Evolutionary conservation across 1,140 invertebrate genomes (phyloP).

Genomic region (Sitodiplosis mosellana): DNA sequence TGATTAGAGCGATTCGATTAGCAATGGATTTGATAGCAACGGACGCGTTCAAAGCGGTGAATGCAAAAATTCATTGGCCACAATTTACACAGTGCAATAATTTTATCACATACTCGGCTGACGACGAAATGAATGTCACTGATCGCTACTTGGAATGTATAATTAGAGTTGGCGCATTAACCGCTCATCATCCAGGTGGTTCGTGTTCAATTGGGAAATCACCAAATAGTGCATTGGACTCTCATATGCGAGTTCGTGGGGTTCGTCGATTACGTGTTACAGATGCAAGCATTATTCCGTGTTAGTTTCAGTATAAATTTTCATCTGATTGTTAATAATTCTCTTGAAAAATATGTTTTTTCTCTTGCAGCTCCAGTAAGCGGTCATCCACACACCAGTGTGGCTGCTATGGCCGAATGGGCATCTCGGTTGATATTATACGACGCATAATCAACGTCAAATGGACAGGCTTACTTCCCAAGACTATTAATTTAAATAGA

Average conservation of each 20-base stretch:
- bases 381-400: conserved; percentile 45
- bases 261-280: conserved; percentile 40
- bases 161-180: conserved; percentile 38
- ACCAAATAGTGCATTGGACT: conserved; percentile 5
- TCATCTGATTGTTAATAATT: too few relatives aligned
- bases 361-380: conserved; percentile 31
- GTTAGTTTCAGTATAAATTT: too few relatives aligned
- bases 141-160: conserved; percentile 44
- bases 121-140: conserved; percentile 20
- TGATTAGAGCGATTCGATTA: conserved; percentile 37
- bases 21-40: conserved; percentile 34
- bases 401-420: conserved; percentile 43
- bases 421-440: conserved; percentile 36
- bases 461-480: too few relatives aligned
- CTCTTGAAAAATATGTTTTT: too few relatives aligned
- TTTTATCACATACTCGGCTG: conserved; percentile 17
- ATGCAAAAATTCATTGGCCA: conserved; percentile 42
- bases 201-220: conserved; percentile 1
- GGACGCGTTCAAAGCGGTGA: conserved; percentile 34
- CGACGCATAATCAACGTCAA: background rate
- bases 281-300: conserved; percentile 51
- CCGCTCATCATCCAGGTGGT: conserved; percentile 39
- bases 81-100: conserved; percentile 35
- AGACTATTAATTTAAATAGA: too few relatives aligned
- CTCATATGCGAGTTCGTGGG: conserved; percentile 28